Base-by-base conservation (phyloP, 2,113 vertebrate genomes). In the Tychaedon coryphoeus region DNA sequence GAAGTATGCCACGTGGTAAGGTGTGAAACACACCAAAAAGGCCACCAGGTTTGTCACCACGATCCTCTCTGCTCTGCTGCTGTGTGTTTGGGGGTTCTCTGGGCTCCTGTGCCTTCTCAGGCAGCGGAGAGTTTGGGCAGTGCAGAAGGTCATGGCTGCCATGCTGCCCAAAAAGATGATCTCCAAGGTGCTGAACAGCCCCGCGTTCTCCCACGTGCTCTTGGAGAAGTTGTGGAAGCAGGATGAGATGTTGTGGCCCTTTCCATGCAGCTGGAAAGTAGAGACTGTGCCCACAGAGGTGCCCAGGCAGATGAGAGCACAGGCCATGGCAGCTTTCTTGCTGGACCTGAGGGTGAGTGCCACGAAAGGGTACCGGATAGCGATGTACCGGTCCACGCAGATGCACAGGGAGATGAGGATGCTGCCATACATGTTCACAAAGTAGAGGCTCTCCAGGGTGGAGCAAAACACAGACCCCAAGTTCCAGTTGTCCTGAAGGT, bases 391-490 rank as follows among this genome's bases (percentile, higher is more conserved):
- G 57, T 98, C 98, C 16, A 96, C 75, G 0, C 98, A 97, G 70
- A 98, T 98, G 92, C 97, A 98, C 25, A 97, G 91, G 7, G 96
- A 98, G 88, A 98, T 96, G 64, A 98, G 90, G 73, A 98, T 98
- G 81, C 98, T 98, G 34, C 98, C 98, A 0, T 98, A 98, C 93
- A 98, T 98, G 86, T 98, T 98, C 22, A 98, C 96, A 61, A 98
- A 98, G 54, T 98, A 97, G 73, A 98, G 95, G 23, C 97, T 98
- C 77, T 98, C 98, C 90, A 98, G 84, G 54, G 91, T 93, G 15
- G 94, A 97, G 71, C 98, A 98, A 95, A 98, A 97, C 24, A 20
- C 31, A 12, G 56, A 28, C 4, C 97, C 97, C 19, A 98, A 75
- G 2, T n/a, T 72, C 98, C 98, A 98, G 0, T 25, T 10, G 10